phyloP scores from a whole-genome alignment of 2,888 invertebrate genomes.

The Agonopterix arenella region DNA sequence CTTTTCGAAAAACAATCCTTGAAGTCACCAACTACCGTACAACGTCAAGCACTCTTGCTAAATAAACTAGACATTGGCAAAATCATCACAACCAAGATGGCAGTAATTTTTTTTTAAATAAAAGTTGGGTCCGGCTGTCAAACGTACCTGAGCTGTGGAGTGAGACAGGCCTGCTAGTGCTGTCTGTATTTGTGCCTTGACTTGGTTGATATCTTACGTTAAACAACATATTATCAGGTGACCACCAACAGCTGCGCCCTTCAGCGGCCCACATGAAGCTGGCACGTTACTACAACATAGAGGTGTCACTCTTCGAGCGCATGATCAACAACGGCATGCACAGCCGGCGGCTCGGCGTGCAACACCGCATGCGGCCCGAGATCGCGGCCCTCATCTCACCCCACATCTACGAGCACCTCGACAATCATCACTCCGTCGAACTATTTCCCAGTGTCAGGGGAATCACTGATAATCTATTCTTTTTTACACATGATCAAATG shows the following conservation, averaged over 20 bases:
- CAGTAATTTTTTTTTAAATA: too few species aligned
- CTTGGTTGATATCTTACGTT: background rate
- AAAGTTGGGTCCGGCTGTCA: too few species aligned
- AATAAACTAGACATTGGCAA: too few species aligned
- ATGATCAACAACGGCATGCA: conserved; percentile 82
- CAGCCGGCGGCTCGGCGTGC: conserved; percentile 78
- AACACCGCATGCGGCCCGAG: conserved; percentile 87
- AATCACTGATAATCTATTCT: conserved; percentile 80
- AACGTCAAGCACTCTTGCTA: too few species aligned
- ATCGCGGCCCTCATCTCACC: conserved; percentile 76
- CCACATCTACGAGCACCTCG: conserved; percentile 81
- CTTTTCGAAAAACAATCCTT: too few species aligned
- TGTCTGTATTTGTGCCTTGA: too few species aligned
- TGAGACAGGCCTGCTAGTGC: too few species aligned
- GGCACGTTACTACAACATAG: conserved; percentile 80
- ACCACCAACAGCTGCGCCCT: conserved; percentile 89
- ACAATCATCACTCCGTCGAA: conserved; percentile 78
- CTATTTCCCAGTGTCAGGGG: conserved; percentile 77
- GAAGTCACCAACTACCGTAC: too few species aligned
- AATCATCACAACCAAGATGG: too few species aligned
- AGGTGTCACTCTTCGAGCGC: conserved; percentile 89
- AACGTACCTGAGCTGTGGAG: too few species aligned
- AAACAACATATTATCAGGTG: conserved; percentile 57
- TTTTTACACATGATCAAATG: conserved; percentile 78
- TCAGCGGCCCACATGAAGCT: conserved; percentile 81